Base-by-base conservation (phyloP, 2,113 vertebrate genomes). In the Platysternon megacephalum region DNA sequence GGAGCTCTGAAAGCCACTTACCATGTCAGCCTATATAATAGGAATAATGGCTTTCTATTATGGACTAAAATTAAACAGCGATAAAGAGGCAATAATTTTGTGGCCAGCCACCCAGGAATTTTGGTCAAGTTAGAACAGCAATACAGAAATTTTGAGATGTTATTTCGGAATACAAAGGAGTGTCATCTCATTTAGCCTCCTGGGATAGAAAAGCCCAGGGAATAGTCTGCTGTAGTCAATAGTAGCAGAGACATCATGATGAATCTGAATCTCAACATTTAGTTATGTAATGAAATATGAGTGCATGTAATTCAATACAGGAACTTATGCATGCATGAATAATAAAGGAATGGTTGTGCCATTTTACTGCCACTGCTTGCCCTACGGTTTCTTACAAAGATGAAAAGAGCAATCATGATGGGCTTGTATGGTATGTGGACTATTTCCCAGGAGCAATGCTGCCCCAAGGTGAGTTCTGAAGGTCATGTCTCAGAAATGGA, bases 11-110 rank as follows among this genome's bases (percentile, higher is more conserved):
- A 96, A 97, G 9, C n/a, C 76, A 97, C 86, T 98, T 97, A 97
- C 85, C 83, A 12, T 95, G 94, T 95, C 56, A 97, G 96, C 94
- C 95, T 94, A 97, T 97, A 93, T n/a, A n/a, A n/a, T n/a, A n/a
- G n/a, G 3, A 88, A 39, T 96, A 97, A 97, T 96, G 78, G 42
- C 85, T 98, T 98, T 96, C 93, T 85, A 95, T 94, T 98, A 97
- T 53, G 86, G 81, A 48, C 61, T 97, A 91, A 98, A 98, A 98
- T 98, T 97, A 97, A 97, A 91, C 42, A 96, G 87, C 96, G 96
- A 94, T 84, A 95, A 97, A 97, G 87, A 87, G 95, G 79, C 61
- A 90, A 96, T 94, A 96, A 97, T 98, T 98, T 98, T 93, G 97
- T 93, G 93, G 83, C 82, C 94, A 98, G 87, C 87, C 84, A 97